Evolutionary conservation across 2,888 invertebrate genomes (phyloP).

Genomic region (Hirtodrosophila alboralis): DNA sequence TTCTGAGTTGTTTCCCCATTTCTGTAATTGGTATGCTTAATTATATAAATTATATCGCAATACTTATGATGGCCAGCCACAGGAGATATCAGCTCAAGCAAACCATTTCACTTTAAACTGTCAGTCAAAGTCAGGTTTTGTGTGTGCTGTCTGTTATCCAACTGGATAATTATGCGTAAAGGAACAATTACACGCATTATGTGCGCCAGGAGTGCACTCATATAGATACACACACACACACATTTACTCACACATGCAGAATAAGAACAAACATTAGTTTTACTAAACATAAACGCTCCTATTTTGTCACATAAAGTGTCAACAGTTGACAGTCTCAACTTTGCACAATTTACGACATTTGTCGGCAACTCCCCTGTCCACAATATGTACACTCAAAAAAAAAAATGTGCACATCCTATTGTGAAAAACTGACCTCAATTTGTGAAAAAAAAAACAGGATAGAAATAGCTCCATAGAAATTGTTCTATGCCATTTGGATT

Average conservation of each 20-base stretch:
- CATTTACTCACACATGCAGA: background rate
- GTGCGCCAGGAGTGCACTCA: slow-evolving; percentile 27
- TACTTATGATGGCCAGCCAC: too few species aligned
- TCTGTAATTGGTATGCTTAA: too few species aligned
- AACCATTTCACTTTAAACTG: slow-evolving; percentile 48
- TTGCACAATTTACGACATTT: slow-evolving; percentile 60
- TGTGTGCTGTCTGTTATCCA: slow-evolving; percentile 20
- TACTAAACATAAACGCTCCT: slow-evolving; percentile 57
- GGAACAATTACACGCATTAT: slow-evolving; percentile 57
- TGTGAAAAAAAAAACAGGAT: too few species aligned
- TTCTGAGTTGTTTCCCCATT: too few species aligned
- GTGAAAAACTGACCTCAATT: too few species aligned
- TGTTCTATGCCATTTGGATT: too few species aligned
- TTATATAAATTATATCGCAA: too few species aligned
- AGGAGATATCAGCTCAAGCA: too few species aligned
- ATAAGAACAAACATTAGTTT: slow-evolving; percentile 58
- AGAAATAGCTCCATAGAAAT: too few species aligned
- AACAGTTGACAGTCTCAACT: slow-evolving; percentile 67
- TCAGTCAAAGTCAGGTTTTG: slow-evolving; percentile 46
- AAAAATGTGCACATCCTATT: too few species aligned
- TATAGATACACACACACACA: slow-evolving; percentile 5
- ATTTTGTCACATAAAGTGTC: slow-evolving; percentile 68
- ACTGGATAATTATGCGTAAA: slow-evolving; percentile 46
- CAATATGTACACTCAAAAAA: too few species aligned
- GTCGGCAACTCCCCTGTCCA: slow-evolving; percentile 2